Evolutionary conservation across 2,113 vertebrate genomes (phyloP).

Genomic region (Echinops telfairi): DNA sequence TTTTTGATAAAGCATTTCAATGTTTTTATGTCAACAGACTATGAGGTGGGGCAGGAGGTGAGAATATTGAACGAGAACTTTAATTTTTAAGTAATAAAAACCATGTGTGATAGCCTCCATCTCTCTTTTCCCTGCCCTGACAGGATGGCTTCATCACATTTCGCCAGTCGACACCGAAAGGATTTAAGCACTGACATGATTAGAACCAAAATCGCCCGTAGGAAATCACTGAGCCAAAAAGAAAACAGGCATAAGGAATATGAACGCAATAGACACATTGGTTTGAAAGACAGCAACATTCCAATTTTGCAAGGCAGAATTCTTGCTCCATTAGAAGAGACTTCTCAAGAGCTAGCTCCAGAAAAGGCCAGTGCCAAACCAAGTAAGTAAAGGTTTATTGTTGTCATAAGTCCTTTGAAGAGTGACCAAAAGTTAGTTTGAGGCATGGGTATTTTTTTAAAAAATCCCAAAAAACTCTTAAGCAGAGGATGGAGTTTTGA

Average conservation of each 20-base stretch:
- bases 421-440: conserved; percentile 35
- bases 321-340: conserved; percentile 76
- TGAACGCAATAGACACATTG: conserved; percentile 90
- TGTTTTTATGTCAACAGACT: conserved; percentile 53
- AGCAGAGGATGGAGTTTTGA: conserved; percentile 46
- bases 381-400: conserved; percentile 82
- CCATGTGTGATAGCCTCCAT: neutral
- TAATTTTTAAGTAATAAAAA: conserved; percentile 50
- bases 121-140: conserved; percentile 28
- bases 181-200: conserved; percentile 92
- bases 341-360: conserved; percentile 16
- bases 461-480: neutral
- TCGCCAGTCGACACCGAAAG: conserved; percentile 86
- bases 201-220: conserved; percentile 90
- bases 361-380: conserved; percentile 74
- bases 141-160: conserved; percentile 76
- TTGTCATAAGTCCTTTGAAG: conserved; percentile 41
- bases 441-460: neutral
- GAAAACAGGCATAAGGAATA: conserved; percentile 92
- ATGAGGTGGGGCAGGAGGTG: neutral
- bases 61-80: neutral
- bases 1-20: conserved; percentile 4
- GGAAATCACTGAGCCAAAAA: conserved; percentile 92
- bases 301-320: conserved; percentile 78
- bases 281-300: conserved; percentile 84